phyloP scores from a whole-genome alignment of 2,888 invertebrate species.

The Coleophora flavipennella region DNA sequence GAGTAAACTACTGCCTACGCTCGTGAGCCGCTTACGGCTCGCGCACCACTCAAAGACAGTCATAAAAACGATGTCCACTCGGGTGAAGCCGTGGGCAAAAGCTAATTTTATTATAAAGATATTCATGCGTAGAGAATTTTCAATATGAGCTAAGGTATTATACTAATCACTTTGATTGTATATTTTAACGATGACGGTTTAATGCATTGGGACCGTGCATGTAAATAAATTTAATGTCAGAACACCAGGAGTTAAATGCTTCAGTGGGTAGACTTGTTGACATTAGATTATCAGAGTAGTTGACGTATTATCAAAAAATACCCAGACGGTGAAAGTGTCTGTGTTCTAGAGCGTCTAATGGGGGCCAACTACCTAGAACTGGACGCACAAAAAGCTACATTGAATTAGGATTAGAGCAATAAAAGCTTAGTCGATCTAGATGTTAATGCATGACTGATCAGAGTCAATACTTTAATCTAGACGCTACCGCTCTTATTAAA shows the following conservation, averaged over 20 bases:
- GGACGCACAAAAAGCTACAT: constrained; percentile 56
- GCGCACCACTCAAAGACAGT: too few species aligned
- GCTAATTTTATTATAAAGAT: too few species aligned
- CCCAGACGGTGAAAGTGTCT: constrained; percentile 60
- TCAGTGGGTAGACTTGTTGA: constrained; percentile 54
- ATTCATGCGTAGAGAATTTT: too few species aligned
- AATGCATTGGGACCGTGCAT: constrained; percentile 36
- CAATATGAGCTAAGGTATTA: too few species aligned
- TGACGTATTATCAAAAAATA: constrained; percentile 44
- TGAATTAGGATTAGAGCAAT: constrained; percentile 65
- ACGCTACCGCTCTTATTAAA: constrained; percentile 39
- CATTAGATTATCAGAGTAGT: constrained; percentile 54
- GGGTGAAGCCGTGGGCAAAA: too few species aligned
- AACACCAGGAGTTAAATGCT: constrained; percentile 29
- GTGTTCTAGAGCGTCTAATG: constrained; percentile 33
- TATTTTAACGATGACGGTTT: constrained; percentile 29
- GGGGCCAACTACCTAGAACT: constrained; percentile 35
- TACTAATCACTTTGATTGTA: too few species aligned
- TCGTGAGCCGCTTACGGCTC: too few species aligned
- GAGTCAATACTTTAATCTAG: constrained; percentile 4
- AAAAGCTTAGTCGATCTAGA: constrained; percentile 64
- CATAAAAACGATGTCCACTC: too few species aligned
- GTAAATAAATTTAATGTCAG: too few species aligned
- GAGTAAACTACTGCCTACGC: too few species aligned
- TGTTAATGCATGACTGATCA: constrained; percentile 64